These are phyloP conservation scores for Villa cingulata DNA, from an alignment of 2,888 invertebrate genomes.

Conservation along the genomic window DNA sequence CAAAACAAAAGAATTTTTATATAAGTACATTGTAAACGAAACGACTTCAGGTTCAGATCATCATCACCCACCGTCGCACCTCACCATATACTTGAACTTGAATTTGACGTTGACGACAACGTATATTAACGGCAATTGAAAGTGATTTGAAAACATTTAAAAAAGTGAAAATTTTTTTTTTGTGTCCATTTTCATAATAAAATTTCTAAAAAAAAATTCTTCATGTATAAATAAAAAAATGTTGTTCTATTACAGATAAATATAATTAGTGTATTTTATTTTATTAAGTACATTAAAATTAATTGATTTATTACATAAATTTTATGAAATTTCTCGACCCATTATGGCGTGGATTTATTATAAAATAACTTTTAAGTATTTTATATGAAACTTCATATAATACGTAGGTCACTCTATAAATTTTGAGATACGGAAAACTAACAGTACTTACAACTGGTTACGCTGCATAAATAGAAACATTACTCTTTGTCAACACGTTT, in stretches of 20 bases:
- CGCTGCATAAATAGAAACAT: no score
- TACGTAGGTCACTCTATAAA: no score
- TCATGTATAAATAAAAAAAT: conserved; percentile 29
- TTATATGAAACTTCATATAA: conserved; percentile 10
- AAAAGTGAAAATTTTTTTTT: conserved; percentile 12
- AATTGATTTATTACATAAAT: conserved; percentile 29
- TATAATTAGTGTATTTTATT: conserved; percentile 19
- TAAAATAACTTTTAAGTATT: conserved; percentile 10
- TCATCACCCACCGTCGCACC: no score
- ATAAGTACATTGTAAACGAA: no score
- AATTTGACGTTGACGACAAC: no score
- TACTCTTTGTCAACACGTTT: no score
- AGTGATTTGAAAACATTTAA: neutral
- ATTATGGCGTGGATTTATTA: conserved; percentile 22
- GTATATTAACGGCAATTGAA: neutral
- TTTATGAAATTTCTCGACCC: conserved; percentile 24
- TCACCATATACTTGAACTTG: no score
- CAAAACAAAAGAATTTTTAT: no score
- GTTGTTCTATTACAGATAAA: conserved; percentile 24
- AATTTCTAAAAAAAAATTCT: conserved; percentile 23
- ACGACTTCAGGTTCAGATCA: no score
- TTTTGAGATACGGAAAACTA: no score
- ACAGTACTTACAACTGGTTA: no score
- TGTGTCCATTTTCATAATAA: conserved; percentile 21
- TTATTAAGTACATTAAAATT: conserved; percentile 17